Conservation (phyloP, 2,797 vertebrate genomes). For the Somateria mollissima region DNA sequence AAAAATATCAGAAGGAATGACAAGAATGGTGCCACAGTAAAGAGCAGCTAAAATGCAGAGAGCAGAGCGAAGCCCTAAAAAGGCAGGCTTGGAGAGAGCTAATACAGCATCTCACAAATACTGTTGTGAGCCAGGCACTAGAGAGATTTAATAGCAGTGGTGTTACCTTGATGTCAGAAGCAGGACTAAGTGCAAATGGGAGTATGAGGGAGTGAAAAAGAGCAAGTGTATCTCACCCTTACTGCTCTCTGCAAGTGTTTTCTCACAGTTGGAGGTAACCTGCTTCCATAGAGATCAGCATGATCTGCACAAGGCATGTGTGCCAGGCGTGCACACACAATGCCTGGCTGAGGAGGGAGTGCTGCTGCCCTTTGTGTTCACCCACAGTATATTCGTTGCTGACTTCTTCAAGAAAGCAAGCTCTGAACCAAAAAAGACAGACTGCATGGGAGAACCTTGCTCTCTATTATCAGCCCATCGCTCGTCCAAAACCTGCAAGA, state of each 20-base stretch:
- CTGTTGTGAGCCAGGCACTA: not conserved
- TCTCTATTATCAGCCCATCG: not conserved
- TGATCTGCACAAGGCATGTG: not conserved
- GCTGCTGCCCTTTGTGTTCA: not conserved
- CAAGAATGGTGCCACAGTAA: slow-evolving; percentile 38
- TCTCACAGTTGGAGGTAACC: not conserved
- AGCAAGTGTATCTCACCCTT: not conserved
- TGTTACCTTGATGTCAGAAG: not conserved
- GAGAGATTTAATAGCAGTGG: not conserved
- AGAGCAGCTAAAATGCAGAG: not conserved
- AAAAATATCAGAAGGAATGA: slow-evolving; percentile 63
- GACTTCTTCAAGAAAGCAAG: not conserved
- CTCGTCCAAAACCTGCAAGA: not conserved
- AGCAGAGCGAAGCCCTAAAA: not conserved
- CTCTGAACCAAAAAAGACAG: not conserved
- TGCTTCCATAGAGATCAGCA: not conserved
- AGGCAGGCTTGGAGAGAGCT: not conserved
- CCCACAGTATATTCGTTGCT: rapidly evolving
- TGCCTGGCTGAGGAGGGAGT: rapidly evolving
- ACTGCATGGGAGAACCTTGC: not conserved
- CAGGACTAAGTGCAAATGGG: rapidly evolving
- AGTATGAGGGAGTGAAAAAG: not conserved
- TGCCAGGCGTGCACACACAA: rapidly evolving
- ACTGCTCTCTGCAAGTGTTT: not conserved
- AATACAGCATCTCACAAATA: not conserved